Conservation (phyloP, 2,113 vertebrate genomes). For the Xiphias gladius region DNA sequence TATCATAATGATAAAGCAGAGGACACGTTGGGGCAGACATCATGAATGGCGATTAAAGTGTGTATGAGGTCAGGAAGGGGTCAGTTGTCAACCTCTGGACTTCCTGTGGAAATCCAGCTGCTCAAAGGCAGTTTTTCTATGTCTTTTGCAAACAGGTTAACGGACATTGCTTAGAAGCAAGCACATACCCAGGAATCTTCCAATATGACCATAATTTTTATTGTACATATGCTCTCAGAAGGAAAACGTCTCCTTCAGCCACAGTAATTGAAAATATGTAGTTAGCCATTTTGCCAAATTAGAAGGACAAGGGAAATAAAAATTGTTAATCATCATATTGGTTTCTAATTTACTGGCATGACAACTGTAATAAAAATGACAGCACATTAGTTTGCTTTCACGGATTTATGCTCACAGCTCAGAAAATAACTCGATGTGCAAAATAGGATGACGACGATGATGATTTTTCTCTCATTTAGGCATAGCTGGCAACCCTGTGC, state of each 20-base stretch:
- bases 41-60: not conserved
- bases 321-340: not conserved
- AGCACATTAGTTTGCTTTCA: slow-evolving; percentile 21
- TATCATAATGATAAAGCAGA: slow-evolving; percentile 34
- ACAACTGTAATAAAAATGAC: slow-evolving; percentile 10
- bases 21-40: not conserved
- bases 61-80: not conserved
- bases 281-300: not conserved
- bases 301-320: not conserved
- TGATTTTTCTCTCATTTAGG: slow-evolving; percentile 82
- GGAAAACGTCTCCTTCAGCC: not conserved
- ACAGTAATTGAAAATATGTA: not conserved
- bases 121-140: not conserved
- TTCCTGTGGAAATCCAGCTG: not conserved
- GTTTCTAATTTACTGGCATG: slow-evolving; percentile 18
- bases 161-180: not conserved
- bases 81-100: not conserved
- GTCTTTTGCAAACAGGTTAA: not conserved
- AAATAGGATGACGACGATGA: slow-evolving; percentile 30
- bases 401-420: slow-evolving; percentile 6
- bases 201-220: not conserved
- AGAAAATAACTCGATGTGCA: slow-evolving; percentile 20
- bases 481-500: slow-evolving; percentile 95
- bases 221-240: not conserved
- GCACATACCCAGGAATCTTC: not conserved